Evolutionary conservation across 1,140 invertebrate genomes (phyloP), one percentile per base, ranked within the genome.

Genomic region (Odontomachus brunneus): DNA sequence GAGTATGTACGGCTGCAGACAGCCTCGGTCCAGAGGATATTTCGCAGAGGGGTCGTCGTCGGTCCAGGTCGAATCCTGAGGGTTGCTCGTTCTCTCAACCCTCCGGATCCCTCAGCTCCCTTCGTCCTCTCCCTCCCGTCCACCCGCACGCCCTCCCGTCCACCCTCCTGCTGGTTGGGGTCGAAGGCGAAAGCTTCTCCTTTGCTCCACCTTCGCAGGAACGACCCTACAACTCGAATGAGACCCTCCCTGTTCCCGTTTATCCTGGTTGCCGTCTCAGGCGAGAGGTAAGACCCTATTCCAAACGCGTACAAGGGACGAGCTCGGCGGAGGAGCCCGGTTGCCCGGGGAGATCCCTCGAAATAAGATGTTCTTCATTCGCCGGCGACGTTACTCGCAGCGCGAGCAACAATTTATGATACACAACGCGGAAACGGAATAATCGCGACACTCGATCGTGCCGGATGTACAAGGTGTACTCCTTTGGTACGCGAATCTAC

Each of bases 11-110:
- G 74, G 86, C 88, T 89, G 90, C 89, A 90, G 90, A 90, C 87
- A 91, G 90, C 89, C 90, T 91, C 88, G 88, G 91, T 91, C 88
- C 88, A 89, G 90, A 90, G 89, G 90, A 93, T 92, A 92, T 90
- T 91, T 92, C 87, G 90, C 88, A 87, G 89, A 91, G 89, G 87
- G 89, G 91, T 78, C 74, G 62, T 78, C 74, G 74, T 90, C 86
- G 91, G 88, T 89, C 89, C 78, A 90, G 89, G 90, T 90, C 87
- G 89, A 89, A 91, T 91, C 90, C 87, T 85, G 83, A 90, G 91
- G 90, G 90, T 90, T 87, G 89, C 85, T 89, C 89, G 87, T 90
- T 89, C 90, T 85, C 86, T 85, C 87, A 86, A 89, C 84, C 88
- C 84, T 87, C 85, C 71, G 88, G 86, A 88, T 89, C 89, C 88